These are phyloP conservation scores for Capreolus pygargus DNA, from an alignment of 2,113 vertebrate genomes.

Conservation along the genomic window DNA sequence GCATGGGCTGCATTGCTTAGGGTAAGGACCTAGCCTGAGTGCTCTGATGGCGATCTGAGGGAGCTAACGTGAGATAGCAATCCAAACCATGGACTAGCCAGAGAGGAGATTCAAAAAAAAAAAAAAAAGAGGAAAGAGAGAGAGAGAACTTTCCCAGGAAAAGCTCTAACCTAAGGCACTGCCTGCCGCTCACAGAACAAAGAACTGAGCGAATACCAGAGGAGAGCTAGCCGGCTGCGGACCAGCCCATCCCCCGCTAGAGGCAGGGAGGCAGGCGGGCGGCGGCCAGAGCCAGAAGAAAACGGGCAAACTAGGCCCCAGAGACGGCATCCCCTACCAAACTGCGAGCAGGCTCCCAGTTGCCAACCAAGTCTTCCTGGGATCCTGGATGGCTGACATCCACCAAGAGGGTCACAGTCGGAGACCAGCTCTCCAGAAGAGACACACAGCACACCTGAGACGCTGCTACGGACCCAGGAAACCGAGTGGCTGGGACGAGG, in stretches of 20 bases:
- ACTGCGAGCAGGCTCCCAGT: background rate
- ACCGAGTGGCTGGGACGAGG: fast-evolving
- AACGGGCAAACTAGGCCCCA: background rate
- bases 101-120: background rate
- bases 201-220: background rate
- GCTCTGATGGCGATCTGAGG: background rate
- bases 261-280: background rate
- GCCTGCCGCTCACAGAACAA: background rate
- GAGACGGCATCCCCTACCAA: background rate
- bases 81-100: background rate
- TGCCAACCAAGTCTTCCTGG: background rate
- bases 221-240: background rate
- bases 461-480: background rate
- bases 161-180: background rate
- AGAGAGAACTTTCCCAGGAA: background rate
- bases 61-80: background rate
- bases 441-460: background rate
- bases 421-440: background rate
- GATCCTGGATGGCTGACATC: background rate
- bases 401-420: background rate
- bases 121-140: background rate
- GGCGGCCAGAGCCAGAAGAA: background rate
- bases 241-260: background rate
- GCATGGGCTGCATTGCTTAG: background rate
- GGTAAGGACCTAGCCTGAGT: background rate